Evolutionary conservation across 2,113 vertebrate genomes (phyloP), one percentile per base, ranked within the genome.

Genomic region (Xenotilapia caudafasciata): DNA sequence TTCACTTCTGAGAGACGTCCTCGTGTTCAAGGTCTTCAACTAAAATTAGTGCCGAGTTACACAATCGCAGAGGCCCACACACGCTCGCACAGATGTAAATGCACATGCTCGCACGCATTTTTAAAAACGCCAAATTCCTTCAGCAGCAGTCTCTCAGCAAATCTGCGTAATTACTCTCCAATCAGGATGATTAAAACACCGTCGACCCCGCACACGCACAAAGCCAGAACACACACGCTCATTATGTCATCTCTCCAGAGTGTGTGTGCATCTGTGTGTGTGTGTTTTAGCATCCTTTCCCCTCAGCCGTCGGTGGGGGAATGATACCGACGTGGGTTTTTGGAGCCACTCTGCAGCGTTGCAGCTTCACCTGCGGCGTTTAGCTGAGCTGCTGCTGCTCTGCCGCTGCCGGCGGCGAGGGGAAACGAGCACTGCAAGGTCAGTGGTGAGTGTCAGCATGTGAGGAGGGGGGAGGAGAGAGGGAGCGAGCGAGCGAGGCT

Each of bases 341-440:
- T 23, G 81, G 75, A 81, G 83, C 1, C 60, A 31, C 73, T 91
- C 83, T 79, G 86, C 47, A 54, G 77, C 51, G 7, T 3, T 17
- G 88, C 90, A 65, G 89, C 79, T 89, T 90, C 83, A 80, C 65
- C 89, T 88, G 91, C 91, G 88, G 88, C 65, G 5, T 45, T 54
- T 40, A 88, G 91, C 89, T 28, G 82, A 83, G 51, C 91, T 83
- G 90, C 90, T 83, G 88, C 33, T 21, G 8, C 38, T 65, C 56
- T 58, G 11, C 83, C 5, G 54, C 86, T 83, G 60, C 85, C 40
- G 79, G n/a, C 2, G 21, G 89, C 47, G 86, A 92, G 91, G 77
- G 83, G 68, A 92, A 85, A 86, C 83, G 13, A 90, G 58, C 89
- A 31, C 93, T 89, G 93, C 95, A 95, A 94, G 93, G 95, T 95